Conservation (phyloP, 2,888 invertebrate genomes). For the Notodonta ziczac region DNA sequence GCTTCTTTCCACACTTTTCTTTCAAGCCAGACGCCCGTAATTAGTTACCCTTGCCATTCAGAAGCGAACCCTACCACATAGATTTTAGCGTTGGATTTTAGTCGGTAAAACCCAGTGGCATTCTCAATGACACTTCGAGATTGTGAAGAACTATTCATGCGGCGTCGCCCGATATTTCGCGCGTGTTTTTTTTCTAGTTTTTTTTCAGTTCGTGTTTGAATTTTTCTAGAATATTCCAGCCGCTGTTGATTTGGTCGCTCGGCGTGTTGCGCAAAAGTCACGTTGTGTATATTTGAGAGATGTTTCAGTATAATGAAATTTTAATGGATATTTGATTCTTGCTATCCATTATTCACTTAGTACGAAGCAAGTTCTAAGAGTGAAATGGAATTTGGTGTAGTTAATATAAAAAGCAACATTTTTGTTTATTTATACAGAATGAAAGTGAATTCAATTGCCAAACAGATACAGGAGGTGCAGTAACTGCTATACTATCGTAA, state of each 20-base stretch:
- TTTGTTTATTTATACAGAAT: too few relatives aligned
- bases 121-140: slow-evolving; percentile 59
- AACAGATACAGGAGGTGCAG: too few relatives aligned
- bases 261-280: slow-evolving; percentile 20
- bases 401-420: too few relatives aligned
- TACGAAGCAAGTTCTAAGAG: too few relatives aligned
- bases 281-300: slow-evolving; percentile 9
- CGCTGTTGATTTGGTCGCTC: slow-evolving; percentile 14
- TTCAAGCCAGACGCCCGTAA: slow-evolving; percentile 48
- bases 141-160: slow-evolving; percentile 61
- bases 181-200: slow-evolving; percentile 41
- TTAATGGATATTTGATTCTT: not conserved
- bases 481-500: too few relatives aligned
- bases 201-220: slow-evolving; percentile 22
- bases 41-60: slow-evolving; percentile 45
- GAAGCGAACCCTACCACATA: slow-evolving; percentile 27
- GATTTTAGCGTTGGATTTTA: slow-evolving; percentile 29
- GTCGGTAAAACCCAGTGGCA: slow-evolving; percentile 18
- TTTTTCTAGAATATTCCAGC: slow-evolving; percentile 34
- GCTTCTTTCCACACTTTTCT: slow-evolving; percentile 62
- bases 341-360: too few relatives aligned
- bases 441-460: too few relatives aligned
- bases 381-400: too few relatives aligned
- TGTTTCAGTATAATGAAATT: not conserved
- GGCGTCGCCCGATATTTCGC: slow-evolving; percentile 43